Evolutionary conservation across 2,888 invertebrate genomes (phyloP), one percentile per base, ranked within the genome.

Genomic region (Calameuta idolon): DNA sequence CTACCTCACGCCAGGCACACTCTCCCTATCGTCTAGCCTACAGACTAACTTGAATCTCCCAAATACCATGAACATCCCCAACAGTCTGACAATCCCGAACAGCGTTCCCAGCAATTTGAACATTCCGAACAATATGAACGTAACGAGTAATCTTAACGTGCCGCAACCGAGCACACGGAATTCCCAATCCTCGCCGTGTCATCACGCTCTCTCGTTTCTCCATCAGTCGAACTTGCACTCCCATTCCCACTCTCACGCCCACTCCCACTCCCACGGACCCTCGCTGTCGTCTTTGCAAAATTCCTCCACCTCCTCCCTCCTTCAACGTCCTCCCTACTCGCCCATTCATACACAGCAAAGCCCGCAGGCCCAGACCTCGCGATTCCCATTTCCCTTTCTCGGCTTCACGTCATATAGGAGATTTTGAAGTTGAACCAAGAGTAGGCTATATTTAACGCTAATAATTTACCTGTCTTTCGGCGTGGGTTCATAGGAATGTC

Each of bases 1-100:
- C 88, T 91, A 91, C 88, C 90, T 91, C 88, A 89, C 91, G 86
- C 91, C 91, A 86, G 90, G 91, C 86, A 89, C 89, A 86, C 88
- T 90, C 83, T 89, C 90, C 85, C 83, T 88, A 82, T 83, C 87
- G 80, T 87, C 87, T 85, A 90, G 86, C 86, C 86, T 90, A 83
- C 88, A 89, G 85, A 89, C 89, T 81, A 90, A 88, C 85, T 85
- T 90, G 84, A 90, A 89, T 87, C 87, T 90, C 81, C 89, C 87
- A 80, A 88, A 84, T 80, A 76, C 83, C 77, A 82, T 86, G 79
- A 85, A 80, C 80, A 87, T 89, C 79, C 86, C 88, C 75, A 89
- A 87, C 81, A 89, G 85, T 82, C 78, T 89, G 82, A 85, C 88
- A 83, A 87, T 89, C 83, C 87, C 89, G 55, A 87, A 86, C 82